Evolutionary conservation across 2,113 vertebrate species (phyloP).

Genomic region (Notiomystis cincta): DNA sequence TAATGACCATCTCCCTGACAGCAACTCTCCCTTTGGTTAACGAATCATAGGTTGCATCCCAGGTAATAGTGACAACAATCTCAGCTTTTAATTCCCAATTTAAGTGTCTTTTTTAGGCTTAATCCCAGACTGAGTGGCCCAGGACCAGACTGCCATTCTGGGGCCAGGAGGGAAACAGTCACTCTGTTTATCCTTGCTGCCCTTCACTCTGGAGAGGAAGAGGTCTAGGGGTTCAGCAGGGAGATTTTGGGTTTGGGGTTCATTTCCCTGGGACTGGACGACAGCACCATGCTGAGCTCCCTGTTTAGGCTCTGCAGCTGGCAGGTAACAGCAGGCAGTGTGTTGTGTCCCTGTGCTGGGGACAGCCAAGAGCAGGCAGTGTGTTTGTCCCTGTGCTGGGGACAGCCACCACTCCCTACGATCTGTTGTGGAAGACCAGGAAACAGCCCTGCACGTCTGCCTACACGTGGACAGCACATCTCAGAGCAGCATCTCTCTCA

Average conservation of each 20-base stretch:
- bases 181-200: not conserved
- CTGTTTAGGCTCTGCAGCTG: not conserved
- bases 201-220: not conserved
- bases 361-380: not conserved
- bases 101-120: not conserved
- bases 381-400: not conserved
- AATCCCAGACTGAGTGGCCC: not conserved
- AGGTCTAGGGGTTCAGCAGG: not conserved
- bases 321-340: not conserved
- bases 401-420: accelerated
- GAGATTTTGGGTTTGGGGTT: not conserved
- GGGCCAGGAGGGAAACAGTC: not conserved
- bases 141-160: not conserved
- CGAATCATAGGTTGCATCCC: not conserved
- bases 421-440: not conserved
- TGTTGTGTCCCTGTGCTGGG: not conserved
- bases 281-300: not conserved
- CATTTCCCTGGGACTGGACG: not conserved
- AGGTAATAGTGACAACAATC: not conserved
- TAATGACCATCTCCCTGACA: not conserved
- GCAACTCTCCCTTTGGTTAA: not conserved
- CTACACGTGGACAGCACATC: accelerated
- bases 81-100: not conserved
- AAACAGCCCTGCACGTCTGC: not conserved
- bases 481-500: not conserved